phyloP scores from a whole-genome alignment of 2,113 vertebrate genomes.

The Hydrolagus affinis region DNA sequence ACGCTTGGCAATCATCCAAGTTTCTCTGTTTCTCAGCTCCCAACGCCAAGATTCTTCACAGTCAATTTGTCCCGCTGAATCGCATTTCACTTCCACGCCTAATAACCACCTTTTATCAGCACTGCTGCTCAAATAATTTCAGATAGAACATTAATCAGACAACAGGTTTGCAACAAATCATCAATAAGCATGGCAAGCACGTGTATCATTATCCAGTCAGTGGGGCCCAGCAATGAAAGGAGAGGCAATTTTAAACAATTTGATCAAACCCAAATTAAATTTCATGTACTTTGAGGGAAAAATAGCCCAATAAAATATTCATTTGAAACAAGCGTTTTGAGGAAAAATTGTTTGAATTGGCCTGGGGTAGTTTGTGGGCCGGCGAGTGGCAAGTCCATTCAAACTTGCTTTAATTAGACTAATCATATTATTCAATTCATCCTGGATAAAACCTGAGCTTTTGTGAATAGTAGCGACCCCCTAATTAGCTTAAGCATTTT shows the following conservation, averaged over 20 bases:
- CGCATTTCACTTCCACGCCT: constrained; percentile 11
- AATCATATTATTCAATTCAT: constrained; percentile 18
- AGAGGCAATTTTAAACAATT: constrained; percentile 14
- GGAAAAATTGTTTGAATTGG: neutral
- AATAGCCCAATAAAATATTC: constrained; percentile 2
- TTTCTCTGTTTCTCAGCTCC: neutral
- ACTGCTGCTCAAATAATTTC: constrained; percentile 30
- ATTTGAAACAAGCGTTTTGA: neutral
- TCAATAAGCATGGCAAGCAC: constrained; percentile 11
- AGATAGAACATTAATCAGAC: constrained; percentile 30
- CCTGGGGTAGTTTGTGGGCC: neutral
- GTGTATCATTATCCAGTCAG: constrained; percentile 17
- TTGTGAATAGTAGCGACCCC: constrained; percentile 1
- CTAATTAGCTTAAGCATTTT: constrained; percentile 27
- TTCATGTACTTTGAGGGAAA: neutral
- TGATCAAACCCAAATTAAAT: constrained; percentile 22
- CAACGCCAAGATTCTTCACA: neutral
- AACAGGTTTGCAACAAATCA: constrained; percentile 10
- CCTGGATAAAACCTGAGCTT: no score
- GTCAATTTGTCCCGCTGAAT: constrained; percentile 25
- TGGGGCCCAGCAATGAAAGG: neutral
- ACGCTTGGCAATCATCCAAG: neutral
- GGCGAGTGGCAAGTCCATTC: neutral
- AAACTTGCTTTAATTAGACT: constrained; percentile 14
- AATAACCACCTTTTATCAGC: constrained; percentile 28